phyloP scores from a whole-genome alignment of 2,113 vertebrate genomes.

The Andinoacara biseriatus region DNA sequence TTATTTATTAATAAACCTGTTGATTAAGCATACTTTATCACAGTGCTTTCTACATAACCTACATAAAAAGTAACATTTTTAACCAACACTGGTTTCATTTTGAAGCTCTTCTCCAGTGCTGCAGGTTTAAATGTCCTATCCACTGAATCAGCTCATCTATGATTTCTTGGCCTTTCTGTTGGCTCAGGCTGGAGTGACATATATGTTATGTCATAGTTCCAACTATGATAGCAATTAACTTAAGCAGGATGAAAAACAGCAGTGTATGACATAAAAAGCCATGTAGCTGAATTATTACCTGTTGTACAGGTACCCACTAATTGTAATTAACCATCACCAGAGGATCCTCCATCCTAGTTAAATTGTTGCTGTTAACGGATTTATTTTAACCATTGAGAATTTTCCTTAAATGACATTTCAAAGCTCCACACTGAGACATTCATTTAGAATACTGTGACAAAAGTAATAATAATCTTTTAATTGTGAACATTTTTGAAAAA shows the following conservation, averaged over 20 bases:
- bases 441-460: neutral
- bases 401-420: neutral
- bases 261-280: neutral
- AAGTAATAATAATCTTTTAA: neutral
- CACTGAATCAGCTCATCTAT: neutral
- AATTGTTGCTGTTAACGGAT: constrained; percentile 5
- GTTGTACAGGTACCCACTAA: neutral
- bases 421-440: neutral
- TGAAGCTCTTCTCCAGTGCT: neutral
- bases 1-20: neutral
- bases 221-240: neutral
- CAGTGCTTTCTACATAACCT: neutral
- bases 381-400: neutral
- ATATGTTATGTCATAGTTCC: neutral
- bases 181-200: neutral
- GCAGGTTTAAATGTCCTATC: neutral
- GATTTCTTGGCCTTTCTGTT: neutral
- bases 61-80: neutral
- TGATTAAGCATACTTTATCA: neutral
- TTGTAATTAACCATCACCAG: neutral
- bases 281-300: constrained; percentile 14
- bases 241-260: neutral
- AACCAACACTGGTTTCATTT: neutral
- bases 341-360: neutral
- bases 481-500: no score